Conservation (phyloP, 2,888 invertebrate species). For the Lasioglossum lativentre region DNA sequence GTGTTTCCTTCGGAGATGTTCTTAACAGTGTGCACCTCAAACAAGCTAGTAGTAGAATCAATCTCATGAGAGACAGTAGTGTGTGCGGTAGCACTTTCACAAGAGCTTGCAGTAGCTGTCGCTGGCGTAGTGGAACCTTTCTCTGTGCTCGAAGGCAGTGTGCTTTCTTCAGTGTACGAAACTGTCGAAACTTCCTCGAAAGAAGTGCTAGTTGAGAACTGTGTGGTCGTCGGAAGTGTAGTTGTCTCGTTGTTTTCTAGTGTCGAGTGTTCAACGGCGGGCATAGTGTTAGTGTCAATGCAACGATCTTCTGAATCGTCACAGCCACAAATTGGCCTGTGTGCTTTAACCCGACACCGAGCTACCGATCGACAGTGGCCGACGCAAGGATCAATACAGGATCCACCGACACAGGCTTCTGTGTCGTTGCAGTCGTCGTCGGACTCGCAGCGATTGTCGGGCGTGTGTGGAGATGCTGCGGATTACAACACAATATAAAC, state of each 20-base stretch:
- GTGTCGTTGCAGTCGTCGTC: slow-evolving; percentile 93
- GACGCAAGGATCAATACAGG: slow-evolving; percentile 93
- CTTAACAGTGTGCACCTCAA: slow-evolving; percentile 11
- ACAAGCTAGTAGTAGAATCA: neutral
- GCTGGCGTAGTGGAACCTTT: slow-evolving; percentile 18
- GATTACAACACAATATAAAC: slow-evolving; percentile 82
- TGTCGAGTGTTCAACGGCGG: slow-evolving; percentile 22
- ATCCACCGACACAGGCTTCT: slow-evolving; percentile 93
- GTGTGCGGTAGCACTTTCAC: neutral
- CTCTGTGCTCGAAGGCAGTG: neutral
- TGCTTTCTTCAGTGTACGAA: neutral
- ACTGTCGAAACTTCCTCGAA: slow-evolving; percentile 17
- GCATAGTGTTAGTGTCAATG: slow-evolving; percentile 18
- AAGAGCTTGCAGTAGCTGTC: neutral
- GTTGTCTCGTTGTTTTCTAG: slow-evolving; percentile 17
- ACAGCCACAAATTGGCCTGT: slow-evolving; percentile 93
- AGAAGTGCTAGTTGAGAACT: neutral
- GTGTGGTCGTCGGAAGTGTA: slow-evolving; percentile 37
- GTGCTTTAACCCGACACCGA: slow-evolving; percentile 92
- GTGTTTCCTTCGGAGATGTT: slow-evolving; percentile 32
- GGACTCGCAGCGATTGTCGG: slow-evolving; percentile 90
- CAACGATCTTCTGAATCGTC: slow-evolving; percentile 54
- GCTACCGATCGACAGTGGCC: slow-evolving; percentile 91
- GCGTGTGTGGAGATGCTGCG: slow-evolving; percentile 85
- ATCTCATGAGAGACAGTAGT: neutral